Conservation (phyloP, 2,797 vertebrate species). For the Sandelia bainsii region DNA sequence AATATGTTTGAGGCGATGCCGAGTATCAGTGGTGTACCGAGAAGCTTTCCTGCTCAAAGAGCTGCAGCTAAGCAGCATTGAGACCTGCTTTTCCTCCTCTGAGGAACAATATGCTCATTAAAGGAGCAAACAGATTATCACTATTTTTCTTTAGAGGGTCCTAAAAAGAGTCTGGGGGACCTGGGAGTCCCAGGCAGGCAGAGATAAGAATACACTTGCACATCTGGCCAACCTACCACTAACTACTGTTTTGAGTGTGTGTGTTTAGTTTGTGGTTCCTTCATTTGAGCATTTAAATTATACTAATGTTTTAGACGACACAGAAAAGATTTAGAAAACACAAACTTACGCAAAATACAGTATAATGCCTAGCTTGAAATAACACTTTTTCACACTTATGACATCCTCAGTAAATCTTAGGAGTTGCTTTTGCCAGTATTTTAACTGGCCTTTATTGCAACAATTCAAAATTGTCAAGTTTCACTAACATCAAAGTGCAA, state of each 20-base stretch:
- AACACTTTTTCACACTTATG: not conserved
- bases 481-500: not conserved
- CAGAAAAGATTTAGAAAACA: not conserved
- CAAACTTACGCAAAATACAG: too few relatives aligned
- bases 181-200: constrained; percentile 74
- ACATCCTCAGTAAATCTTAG: not conserved
- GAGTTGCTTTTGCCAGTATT: too few relatives aligned
- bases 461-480: not conserved
- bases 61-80: constrained; percentile 74
- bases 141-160: constrained; percentile 61
- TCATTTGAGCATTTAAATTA: not conserved
- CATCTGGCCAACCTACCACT: constrained; percentile 76
- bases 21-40: constrained; percentile 76
- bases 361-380: not conserved
- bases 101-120: constrained; percentile 85
- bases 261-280: not conserved
- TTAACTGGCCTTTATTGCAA: not conserved
- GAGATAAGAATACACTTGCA: constrained; percentile 66
- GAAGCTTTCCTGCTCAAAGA: constrained; percentile 79
- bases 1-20: constrained; percentile 56
- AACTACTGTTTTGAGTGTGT: not conserved
- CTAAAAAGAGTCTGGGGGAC: constrained; percentile 67
- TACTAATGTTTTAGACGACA: not conserved
- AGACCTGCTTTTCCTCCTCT: constrained; percentile 74
- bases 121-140: constrained; percentile 85